Evolutionary conservation across 2,797 vertebrate genomes (phyloP).

Genomic region (Clarias laeviceps): DNA sequence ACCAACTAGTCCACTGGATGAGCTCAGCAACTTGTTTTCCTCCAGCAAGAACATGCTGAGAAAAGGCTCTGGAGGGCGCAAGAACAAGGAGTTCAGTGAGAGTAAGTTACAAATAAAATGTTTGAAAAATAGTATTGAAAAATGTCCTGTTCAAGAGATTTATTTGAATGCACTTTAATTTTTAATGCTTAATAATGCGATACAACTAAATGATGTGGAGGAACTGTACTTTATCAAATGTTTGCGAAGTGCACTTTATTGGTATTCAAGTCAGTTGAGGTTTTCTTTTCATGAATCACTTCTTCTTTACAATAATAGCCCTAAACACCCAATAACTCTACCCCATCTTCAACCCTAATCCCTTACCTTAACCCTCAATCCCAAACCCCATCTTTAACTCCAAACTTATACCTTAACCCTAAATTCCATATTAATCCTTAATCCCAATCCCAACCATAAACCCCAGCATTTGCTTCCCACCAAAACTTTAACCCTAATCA

Average conservation of each 20-base stretch:
- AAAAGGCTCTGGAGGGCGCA: slow-evolving; percentile 85
- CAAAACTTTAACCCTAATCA: background rate
- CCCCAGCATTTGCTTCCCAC: no score
- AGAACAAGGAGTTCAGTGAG: slow-evolving; percentile 82
- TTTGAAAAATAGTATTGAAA: background rate
- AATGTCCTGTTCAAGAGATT: background rate
- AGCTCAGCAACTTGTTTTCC: slow-evolving; percentile 85
- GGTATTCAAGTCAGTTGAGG: background rate
- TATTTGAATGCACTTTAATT: background rate
- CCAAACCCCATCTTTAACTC: background rate
- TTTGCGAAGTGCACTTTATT: background rate
- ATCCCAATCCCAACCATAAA: background rate
- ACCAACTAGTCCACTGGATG: slow-evolving; percentile 91
- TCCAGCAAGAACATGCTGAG: slow-evolving; percentile 84
- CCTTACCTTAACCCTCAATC: background rate
- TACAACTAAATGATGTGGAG: background rate
- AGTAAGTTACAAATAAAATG: slow-evolving; percentile 74
- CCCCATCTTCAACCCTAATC: background rate
- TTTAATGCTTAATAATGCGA: slow-evolving; percentile 2
- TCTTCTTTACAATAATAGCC: background rate
- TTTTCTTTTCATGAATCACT: background rate
- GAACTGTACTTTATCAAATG: background rate
- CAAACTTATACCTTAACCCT: background rate
- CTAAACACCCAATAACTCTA: background rate
- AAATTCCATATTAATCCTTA: background rate